phyloP scores from a whole-genome alignment of 1,140 invertebrate genomes.

The Physella acuta region DNA sequence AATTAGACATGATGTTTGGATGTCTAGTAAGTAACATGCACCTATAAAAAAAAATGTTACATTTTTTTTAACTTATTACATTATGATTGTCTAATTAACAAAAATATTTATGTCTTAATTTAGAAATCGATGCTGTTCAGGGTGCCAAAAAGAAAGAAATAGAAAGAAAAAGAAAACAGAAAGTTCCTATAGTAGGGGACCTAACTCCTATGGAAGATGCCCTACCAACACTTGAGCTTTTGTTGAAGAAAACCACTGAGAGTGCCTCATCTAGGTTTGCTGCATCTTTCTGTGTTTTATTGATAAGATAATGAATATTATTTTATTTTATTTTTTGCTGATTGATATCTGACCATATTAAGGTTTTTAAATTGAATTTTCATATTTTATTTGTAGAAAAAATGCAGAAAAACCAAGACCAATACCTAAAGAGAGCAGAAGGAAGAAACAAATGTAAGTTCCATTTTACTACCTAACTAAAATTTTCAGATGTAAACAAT shows the following conservation, averaged over 20 bases:
- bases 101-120: too few species aligned
- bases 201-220: constrained; percentile 47
- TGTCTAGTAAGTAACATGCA: constrained; percentile 45
- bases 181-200: constrained; percentile 53
- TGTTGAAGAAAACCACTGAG: constrained; percentile 41
- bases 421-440: constrained; percentile 40
- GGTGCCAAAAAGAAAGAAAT: constrained; percentile 42
- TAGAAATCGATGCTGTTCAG: constrained; percentile 48
- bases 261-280: constrained; percentile 31
- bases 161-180: constrained; percentile 44
- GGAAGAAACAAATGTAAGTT: constrained; percentile 48
- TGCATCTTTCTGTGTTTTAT: constrained; percentile 39
- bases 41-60: too few species aligned
- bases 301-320: too few species aligned
- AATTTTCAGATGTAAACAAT: too few species aligned
- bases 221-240: constrained; percentile 52
- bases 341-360: too few species aligned
- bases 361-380: too few species aligned
- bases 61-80: not conserved
- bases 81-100: too few species aligned
- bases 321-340: too few species aligned
- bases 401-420: constrained; percentile 32
- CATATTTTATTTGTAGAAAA: constrained; percentile 16
- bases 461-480: too few species aligned
- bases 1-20: constrained; percentile 46